A percentile compares a stretch with the other conserved stretches of the same genome.
These are phyloP conservation scores for Coregonus sp. DNA, from an alignment of 2,797 vertebrate genomes.

Conservation along the genomic window DNA sequence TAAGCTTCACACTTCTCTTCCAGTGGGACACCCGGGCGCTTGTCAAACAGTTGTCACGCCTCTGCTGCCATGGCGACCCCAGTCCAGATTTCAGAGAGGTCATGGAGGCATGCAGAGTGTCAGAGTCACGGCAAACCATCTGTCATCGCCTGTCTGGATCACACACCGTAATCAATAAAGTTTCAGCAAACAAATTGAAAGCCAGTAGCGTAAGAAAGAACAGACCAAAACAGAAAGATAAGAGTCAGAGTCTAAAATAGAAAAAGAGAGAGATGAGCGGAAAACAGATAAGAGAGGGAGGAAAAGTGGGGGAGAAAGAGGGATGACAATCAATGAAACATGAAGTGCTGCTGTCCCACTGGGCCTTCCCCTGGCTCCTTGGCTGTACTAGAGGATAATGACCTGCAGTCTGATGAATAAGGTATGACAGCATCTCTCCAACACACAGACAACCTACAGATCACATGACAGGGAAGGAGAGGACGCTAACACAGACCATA, in stretches of 20 bases:
- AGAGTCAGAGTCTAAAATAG: background rate
- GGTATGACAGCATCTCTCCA: conserved; percentile 51
- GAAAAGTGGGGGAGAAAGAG: conserved; percentile 36
- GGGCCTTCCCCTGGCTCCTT: conserved; percentile 21
- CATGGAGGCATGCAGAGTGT: background rate
- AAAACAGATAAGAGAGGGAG: conserved; percentile 4
- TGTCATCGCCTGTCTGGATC: too few relatives aligned
- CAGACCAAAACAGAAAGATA: background rate
- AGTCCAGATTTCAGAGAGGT: too few relatives aligned
- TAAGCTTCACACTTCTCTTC: too few relatives aligned
- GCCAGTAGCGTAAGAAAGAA: background rate
- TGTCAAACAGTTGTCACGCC: too few relatives aligned
- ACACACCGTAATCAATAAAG: too few relatives aligned
- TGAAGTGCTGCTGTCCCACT: conserved; percentile 41
- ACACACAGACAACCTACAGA: background rate
- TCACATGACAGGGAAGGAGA: background rate
- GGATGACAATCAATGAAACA: conserved; percentile 52
- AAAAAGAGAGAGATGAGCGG: background rate
- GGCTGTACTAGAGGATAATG: conserved; percentile 29
- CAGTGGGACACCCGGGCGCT: too few relatives aligned
- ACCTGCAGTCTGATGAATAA: conserved; percentile 54
- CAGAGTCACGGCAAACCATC: background rate
- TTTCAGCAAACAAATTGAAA: too few relatives aligned
- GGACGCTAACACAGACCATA: background rate
- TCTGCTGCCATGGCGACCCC: too few relatives aligned